Conservation (phyloP, 2,888 invertebrate genomes). For the Melanotus villosus region DNA sequence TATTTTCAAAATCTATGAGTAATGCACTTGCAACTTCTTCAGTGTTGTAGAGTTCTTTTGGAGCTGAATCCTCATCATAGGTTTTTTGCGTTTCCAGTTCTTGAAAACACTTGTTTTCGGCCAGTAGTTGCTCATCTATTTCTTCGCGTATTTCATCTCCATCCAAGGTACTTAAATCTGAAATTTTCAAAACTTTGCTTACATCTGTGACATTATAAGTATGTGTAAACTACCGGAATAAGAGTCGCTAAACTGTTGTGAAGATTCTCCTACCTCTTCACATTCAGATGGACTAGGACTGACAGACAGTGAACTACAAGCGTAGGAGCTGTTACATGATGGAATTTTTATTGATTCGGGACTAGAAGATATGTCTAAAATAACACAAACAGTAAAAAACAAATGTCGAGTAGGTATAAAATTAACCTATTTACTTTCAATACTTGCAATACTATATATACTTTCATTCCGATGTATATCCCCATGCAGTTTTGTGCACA, state of each 20-base stretch:
- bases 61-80: conserved; percentile 54
- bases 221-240: conserved; percentile 55
- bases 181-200: conserved; percentile 46
- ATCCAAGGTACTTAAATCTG: conserved; percentile 61
- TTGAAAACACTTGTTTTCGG: conserved; percentile 71
- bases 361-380: conserved; percentile 54
- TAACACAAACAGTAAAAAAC: neutral
- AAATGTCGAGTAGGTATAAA: neutral
- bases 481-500: conserved; percentile 62
- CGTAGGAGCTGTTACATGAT: conserved; percentile 52
- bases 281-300: conserved; percentile 63
- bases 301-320: conserved; percentile 54
- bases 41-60: conserved; percentile 18
- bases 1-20: conserved; percentile 72
- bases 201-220: too few species aligned
- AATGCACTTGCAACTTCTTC: conserved; percentile 70
- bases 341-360: conserved; percentile 56
- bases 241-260: conserved; percentile 46
- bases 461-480: conserved; percentile 61
- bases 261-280: conserved; percentile 58
- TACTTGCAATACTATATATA: conserved; percentile 61
- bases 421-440: conserved; percentile 57
- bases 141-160: conserved; percentile 67
- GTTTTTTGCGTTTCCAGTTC: conserved; percentile 69
- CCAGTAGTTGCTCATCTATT: conserved; percentile 63